Base-by-base conservation (phyloP, 2,797 vertebrate genomes). In the Xerus rutilus region DNA sequence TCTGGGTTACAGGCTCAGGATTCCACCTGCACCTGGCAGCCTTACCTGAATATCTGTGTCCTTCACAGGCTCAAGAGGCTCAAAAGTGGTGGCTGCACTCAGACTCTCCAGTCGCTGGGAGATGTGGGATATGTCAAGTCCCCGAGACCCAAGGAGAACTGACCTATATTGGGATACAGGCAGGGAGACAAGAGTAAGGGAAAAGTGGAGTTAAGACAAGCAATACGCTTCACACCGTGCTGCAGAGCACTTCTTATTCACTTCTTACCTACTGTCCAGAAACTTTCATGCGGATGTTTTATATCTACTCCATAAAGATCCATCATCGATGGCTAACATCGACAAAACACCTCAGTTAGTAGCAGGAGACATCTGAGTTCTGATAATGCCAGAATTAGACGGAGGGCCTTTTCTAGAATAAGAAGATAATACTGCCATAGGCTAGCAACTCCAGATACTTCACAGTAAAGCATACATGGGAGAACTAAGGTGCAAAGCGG, bases 1-100 rank as follows among this genome's bases (percentile, higher is more conserved):
- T 32, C 74, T 81, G 10, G 35, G 57, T 20, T 47, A 54, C 17
- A n/a, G 0, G 39, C 18, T 64, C 70, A 62, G 49, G 28, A 25
- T 12, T 91, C 77, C 14, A 65, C 21, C 21, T 70, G 77, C 5
- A 70, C 59, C 62, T 13, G 76, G 78, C 5, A 3, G 3, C 8
- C 97, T 97, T 98, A 99, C 99, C 99, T 99, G 99, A 97, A 99
- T 99, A 97, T 99, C 99, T 0, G 99, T 99, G 98, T 99, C 99
- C 98, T 99, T 99, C 91, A 99, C 99, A 0, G 99, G 99, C 96
- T 99, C 99, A 72, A 99, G 98, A 70, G 99, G 99, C 96, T 99
- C 99, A 97, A 99, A 99, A 0, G 99, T 99, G 88, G 99, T 99
- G 54, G 99, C 99, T 93, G 99, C 99, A 94, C 99, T 99, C 39